Evolutionary conservation across 2,888 invertebrate genomes (phyloP).

Genomic region (Eugnorisma glareosa): DNA sequence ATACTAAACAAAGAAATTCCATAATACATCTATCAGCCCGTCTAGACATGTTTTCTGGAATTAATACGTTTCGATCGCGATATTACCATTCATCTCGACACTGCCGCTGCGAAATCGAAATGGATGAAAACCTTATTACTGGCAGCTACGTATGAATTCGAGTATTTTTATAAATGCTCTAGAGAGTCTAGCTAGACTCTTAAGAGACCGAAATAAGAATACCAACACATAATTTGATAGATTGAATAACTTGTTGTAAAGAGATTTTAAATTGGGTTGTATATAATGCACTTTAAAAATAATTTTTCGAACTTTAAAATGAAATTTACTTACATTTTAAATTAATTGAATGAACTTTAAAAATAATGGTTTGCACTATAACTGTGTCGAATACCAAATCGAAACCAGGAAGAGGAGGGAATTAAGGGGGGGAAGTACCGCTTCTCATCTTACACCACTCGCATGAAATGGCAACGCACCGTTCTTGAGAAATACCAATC

Average conservation of each 20-base stretch:
- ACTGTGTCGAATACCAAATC: no score
- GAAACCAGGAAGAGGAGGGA: no score
- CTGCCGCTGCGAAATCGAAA: not conserved
- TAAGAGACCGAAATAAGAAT: not conserved
- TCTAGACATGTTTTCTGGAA: conserved; percentile 14
- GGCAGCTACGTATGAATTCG: not conserved
- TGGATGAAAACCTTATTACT: not conserved
- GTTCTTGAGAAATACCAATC: no score
- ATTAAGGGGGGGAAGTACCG: no score
- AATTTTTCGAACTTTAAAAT: no score
- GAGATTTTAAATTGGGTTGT: no score
- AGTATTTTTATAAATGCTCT: not conserved
- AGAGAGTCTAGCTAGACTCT: not conserved
- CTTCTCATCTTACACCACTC: no score
- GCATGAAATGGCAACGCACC: no score
- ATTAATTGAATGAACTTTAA: no score
- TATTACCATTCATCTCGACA: not conserved
- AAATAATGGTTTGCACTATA: no score
- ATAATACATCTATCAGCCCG: not conserved
- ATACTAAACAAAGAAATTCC: not conserved
- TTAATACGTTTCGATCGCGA: not conserved
- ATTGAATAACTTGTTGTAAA: not conserved
- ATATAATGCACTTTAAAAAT: no score
- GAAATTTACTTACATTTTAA: no score
- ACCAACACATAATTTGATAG: not conserved